A percentile compares a stretch with the other conserved stretches of the same genome.
Evolutionary conservation across 2,797 vertebrate species (phyloP).

Genomic region (Parambassis ranga): DNA sequence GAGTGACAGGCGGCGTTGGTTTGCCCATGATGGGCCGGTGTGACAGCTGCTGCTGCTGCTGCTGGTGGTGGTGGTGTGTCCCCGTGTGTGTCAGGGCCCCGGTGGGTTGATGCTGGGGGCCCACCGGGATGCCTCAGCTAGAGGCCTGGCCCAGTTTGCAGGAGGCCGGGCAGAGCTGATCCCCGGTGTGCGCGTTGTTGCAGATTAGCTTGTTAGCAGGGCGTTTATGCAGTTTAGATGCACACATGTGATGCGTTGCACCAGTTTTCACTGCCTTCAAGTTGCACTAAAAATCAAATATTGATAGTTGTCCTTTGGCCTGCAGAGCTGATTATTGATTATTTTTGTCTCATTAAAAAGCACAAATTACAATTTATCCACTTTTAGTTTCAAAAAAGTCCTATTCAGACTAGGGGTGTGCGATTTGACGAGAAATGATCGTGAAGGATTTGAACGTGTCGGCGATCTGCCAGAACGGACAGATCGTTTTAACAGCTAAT

Average conservation of each 20-base stretch:
- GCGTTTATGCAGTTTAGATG: background rate
- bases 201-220: slow-evolving; percentile 48
- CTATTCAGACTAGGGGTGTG: too few species aligned
- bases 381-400: too few species aligned
- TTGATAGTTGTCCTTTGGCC: too few species aligned
- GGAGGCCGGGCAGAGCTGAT: slow-evolving; percentile 17
- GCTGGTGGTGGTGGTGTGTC: slow-evolving; percentile 10
- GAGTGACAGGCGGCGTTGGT: slow-evolving; percentile 81
- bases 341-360: too few species aligned
- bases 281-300: too few species aligned
- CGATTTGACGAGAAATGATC: too few species aligned
- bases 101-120: slow-evolving; percentile 16
- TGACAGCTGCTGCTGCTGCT: slow-evolving; percentile 67
- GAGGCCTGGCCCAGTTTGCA: slow-evolving; percentile 34
- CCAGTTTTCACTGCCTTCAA: too few species aligned
- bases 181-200: slow-evolving; percentile 33
- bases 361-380: too few species aligned
- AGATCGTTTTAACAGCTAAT: too few species aligned
- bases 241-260: background rate
- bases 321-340: too few species aligned
- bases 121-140: slow-evolving; percentile 34
- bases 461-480: too few species aligned
- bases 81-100: slow-evolving; percentile 15
- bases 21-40: slow-evolving; percentile 58
- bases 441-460: too few species aligned